Evolutionary conservation across 2,113 vertebrate genomes (phyloP).

Genomic region (Trematomus loennbergii): DNA sequence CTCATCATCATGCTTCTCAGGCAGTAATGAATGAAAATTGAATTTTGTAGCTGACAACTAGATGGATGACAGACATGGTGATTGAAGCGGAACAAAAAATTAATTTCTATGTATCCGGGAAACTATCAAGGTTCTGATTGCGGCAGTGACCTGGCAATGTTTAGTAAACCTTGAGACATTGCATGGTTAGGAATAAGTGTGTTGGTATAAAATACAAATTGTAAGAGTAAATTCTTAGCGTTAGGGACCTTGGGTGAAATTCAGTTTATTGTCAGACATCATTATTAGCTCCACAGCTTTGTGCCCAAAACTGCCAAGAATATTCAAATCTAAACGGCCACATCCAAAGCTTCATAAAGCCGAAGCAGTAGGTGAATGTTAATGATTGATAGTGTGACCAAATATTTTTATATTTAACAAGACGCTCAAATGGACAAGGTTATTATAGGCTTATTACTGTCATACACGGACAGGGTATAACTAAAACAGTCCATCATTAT

Average conservation of each 20-base stretch:
- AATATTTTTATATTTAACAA: slow-evolving; percentile 97
- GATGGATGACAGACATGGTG: slow-evolving; percentile 34
- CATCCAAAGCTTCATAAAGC: slow-evolving; percentile 44
- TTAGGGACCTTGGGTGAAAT: not conserved
- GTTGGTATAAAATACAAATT: slow-evolving; percentile 1
- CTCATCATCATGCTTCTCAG: slow-evolving; percentile 43
- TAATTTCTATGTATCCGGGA: slow-evolving; percentile 15
- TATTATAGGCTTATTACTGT: slow-evolving; percentile 95
- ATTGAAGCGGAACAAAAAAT: slow-evolving; percentile 21
- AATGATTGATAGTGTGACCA: slow-evolving; percentile 96
- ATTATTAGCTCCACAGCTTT: slow-evolving; percentile 20
- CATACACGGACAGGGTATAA: slow-evolving; percentile 90
- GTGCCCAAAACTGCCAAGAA: slow-evolving; percentile 27
- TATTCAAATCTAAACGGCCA: slow-evolving; percentile 37
- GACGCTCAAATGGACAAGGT: slow-evolving; percentile 87
- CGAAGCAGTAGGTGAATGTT: slow-evolving; percentile 83
- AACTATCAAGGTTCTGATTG: slow-evolving; percentile 13
- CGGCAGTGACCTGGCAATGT: not conserved
- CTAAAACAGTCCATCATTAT: slow-evolving; percentile 91
- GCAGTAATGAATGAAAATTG: slow-evolving; percentile 46
- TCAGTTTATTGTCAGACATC: slow-evolving; percentile 7
- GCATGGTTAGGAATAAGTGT: not conserved
- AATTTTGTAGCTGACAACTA: slow-evolving; percentile 23
- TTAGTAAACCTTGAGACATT: not conserved
- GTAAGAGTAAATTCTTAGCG: too few species aligned